A percentile compares a stretch with the other conserved stretches of the same genome.
Conservation (phyloP, 2,797 vertebrate genomes). For the Acrocephalus scirpaceus region DNA sequence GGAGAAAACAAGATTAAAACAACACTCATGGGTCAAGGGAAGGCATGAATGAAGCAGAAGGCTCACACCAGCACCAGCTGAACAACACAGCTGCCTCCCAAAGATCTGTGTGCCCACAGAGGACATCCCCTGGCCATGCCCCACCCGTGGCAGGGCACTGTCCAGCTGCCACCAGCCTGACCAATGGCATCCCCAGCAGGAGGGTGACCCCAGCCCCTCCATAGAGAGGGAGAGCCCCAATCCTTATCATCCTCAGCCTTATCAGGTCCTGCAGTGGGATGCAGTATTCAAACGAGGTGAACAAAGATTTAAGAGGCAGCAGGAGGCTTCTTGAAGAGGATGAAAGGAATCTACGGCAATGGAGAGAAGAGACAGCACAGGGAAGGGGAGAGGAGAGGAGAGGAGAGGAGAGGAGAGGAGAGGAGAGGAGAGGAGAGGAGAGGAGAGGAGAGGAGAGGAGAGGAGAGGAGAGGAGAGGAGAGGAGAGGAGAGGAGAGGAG, state of each 20-base stretch:
- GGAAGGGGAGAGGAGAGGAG: background rate
- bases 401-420: too few relatives aligned
- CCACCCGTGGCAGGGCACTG: rapidly evolving
- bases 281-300: background rate
- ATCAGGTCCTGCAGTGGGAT: background rate
- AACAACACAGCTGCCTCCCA: background rate
- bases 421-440: too few relatives aligned
- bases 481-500: too few relatives aligned
- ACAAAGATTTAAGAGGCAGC: background rate
- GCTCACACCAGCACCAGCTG: background rate
- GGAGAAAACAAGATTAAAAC: background rate
- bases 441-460: too few relatives aligned
- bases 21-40: background rate
- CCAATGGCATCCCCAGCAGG: rapidly evolving
- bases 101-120: background rate
- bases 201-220: background rate
- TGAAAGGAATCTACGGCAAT: background rate
- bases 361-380: background rate
- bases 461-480: too few relatives aligned
- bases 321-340: background rate
- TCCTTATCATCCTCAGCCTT: background rate
- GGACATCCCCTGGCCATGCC: background rate
- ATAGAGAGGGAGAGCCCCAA: rapidly evolving
- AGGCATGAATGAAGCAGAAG: background rate
- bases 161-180: background rate